Base-by-base conservation (phyloP, 2,113 vertebrate genomes). In the Colinus virginianus region DNA sequence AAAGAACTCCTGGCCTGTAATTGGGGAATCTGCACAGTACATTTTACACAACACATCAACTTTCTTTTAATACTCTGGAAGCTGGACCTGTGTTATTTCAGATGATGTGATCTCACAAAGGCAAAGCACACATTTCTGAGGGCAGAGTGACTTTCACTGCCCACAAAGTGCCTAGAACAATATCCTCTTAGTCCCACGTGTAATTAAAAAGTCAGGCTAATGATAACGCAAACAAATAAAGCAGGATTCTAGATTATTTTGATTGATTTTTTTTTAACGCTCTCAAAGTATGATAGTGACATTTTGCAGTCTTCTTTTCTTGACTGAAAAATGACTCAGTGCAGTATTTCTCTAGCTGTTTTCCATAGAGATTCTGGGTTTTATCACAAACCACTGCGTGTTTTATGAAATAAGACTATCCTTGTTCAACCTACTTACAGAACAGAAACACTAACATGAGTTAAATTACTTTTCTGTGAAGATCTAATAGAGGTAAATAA, bases 221-320 rank as follows among this genome's bases (percentile, higher is more conserved):
- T 9, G 28, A 68, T 70, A 76, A 8, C 56, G 78, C 75, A 90
- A 93, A 95, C 45, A 94, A 88, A 86, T 61, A 68, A 14, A 77
- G 55, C 6, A 69, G n/a, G 45, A 90, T 59, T 79, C 49, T 59
- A n/a, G 90, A 70, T 25, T 66, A 77, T 38, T 87, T 66, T 66
- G 34, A 89, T 43, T 69, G 88, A 90, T 87, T 83, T 86, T 68
- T 68, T 76, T 94, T 7, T 64, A 91, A 95, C 76, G 49, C 40
- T 77, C 63, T 77, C 15, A 0, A 80, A 83, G 26, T 45, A 92
- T 5, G 6, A 67, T 11, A 77, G 64, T 64, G 75, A 77, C 61
- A 74, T 92, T 91, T 89, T 79, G 66, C 62, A 93, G 56, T 28
- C 7, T 9, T 49, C 9, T 13, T 42, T 40, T 42, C 8, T 2